Evolutionary conservation across 2,113 vertebrate genomes (phyloP), one percentile per base, ranked within the genome.

Genomic region (Brienomyrus longianalis): DNA sequence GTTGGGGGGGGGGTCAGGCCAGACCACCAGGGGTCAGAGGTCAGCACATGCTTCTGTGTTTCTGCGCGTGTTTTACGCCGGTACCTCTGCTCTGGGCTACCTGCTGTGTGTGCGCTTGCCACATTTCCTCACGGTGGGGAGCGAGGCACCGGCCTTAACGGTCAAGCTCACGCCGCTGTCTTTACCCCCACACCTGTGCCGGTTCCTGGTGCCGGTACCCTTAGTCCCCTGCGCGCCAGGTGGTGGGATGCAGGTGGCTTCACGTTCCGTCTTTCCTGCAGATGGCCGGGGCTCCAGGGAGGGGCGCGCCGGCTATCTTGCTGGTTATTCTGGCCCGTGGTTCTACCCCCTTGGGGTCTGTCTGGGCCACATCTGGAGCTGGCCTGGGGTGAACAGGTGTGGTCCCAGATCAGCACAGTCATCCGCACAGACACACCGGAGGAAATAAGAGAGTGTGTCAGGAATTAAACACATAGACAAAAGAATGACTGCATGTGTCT

Each of bases 21-120:
- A 87, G 54, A 83, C 90, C 88, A 70, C 86, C 56, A 87, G 89
- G 87, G 92, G 92, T 93, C 92, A 94, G 90, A 93, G 91, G 90
- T 94, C 93, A 92, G 80, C 56, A 70, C 84, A 23, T 85, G 90
- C 87, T 27, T 91, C 92, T 90, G 87, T 86, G 85, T 89, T 90
- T 91, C 86, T 91, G 91, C 93, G 92, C 86, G 89, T 93, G 93
- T 89, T 92, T 90, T 39, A 7, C 0, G 2, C 5, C 83, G 13
- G 5, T 31, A 11, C 70, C 45, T 85, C 43, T 50, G 47, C 13
- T 43, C 15, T 19, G 35, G 5, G 56, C 19, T 27, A 4, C 70
- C 31, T 35, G n/a, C 35, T 77, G 31, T 6, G 4, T 39, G 35
- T 19, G 27, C 13, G 4, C 43, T 77, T 77, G 9, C 31, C 66